phyloP scores from a whole-genome alignment of 2,797 vertebrate species.

The Psittacula echo region DNA sequence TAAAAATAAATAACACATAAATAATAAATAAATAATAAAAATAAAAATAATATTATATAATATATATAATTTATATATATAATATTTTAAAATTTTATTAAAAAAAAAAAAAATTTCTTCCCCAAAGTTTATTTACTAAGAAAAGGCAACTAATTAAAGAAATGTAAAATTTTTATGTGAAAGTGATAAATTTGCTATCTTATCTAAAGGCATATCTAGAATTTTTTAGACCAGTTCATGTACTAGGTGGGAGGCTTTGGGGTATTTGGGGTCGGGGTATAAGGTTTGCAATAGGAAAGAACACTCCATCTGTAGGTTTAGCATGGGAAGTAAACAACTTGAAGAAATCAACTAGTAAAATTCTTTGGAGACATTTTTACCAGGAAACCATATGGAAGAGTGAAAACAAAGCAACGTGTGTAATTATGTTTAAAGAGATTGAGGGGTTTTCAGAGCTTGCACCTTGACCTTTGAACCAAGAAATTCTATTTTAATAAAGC shows the following conservation, averaged over 20 bases:
- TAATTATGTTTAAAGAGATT: not conserved
- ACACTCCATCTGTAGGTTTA: not conserved
- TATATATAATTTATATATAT: too few species aligned
- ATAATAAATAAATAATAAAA: too few species aligned
- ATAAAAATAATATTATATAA: too few species aligned
- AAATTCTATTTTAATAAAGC: not conserved
- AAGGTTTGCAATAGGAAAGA: not conserved
- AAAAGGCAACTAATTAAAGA: not conserved
- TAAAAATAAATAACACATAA: too few species aligned
- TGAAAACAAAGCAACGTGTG: not conserved
- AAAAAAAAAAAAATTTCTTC: not conserved
- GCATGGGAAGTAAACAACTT: not conserved
- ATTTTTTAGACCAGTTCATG: not conserved
- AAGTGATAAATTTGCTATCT: not conserved
- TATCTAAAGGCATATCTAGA: not conserved
- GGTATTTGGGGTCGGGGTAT: not conserved
- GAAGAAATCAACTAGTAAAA: not conserved
- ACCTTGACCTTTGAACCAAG: not conserved
- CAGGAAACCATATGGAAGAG: not conserved
- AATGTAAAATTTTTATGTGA: not conserved
- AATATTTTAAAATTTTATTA: too few species aligned
- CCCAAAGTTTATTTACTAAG: not conserved
- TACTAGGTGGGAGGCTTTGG: not conserved
- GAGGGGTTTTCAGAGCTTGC: not conserved
- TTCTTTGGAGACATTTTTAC: not conserved